Percentiles rank a stretch among this genome's conserved stretches.
Conservation (phyloP, 2,797 vertebrate species). For the Echeneis naucrates region DNA sequence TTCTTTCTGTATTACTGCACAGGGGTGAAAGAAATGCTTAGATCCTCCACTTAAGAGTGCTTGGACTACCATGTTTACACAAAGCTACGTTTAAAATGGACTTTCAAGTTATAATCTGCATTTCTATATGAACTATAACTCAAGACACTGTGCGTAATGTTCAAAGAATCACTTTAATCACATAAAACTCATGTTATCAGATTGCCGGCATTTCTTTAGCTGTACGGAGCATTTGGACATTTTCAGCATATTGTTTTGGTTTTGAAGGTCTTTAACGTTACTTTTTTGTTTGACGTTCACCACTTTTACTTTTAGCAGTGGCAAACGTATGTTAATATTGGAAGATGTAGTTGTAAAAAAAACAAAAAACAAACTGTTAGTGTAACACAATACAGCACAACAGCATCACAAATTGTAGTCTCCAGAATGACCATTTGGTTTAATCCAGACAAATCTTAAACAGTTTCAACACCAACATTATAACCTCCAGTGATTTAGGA, state of each 20-base stretch:
- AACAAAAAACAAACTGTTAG: too few species aligned
- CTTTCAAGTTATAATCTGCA: background rate
- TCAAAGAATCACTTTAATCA: background rate
- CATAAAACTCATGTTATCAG: background rate
- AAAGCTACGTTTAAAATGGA: background rate
- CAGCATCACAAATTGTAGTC: background rate
- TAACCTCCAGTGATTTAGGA: background rate
- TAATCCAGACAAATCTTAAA: background rate
- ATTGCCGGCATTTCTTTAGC: background rate
- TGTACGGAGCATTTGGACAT: background rate
- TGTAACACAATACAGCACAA: background rate
- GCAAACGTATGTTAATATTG: background rate
- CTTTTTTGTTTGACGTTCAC: background rate
- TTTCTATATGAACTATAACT: conserved; percentile 5
- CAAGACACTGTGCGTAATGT: background rate
- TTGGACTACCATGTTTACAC: background rate
- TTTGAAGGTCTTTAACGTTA: background rate
- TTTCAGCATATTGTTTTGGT: conserved; percentile 3
- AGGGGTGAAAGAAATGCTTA: background rate
- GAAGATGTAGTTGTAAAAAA: background rate
- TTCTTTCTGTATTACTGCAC: background rate
- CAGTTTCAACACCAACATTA: background rate
- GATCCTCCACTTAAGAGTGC: background rate
- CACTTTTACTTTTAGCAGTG: background rate
- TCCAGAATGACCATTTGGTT: background rate